A percentile compares a stretch with the other conserved stretches of the same genome.
Conservation (phyloP, 1,140 invertebrate species). For the Aphelenchoides besseyi region DNA sequence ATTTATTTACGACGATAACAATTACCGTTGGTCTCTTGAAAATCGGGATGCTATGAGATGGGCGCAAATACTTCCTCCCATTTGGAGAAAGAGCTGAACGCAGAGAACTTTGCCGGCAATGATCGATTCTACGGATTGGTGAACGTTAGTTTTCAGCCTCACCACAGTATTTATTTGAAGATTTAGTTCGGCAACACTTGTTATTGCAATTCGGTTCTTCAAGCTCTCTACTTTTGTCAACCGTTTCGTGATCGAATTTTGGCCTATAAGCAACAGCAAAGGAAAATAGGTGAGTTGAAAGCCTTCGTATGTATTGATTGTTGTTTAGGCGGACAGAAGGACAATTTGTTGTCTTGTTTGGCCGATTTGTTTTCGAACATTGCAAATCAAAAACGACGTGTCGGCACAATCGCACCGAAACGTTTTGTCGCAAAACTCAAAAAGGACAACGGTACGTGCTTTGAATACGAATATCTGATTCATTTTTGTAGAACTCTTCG, state of each 20-base stretch:
- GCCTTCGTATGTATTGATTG: too few relatives aligned
- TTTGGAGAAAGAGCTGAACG: constrained; percentile 54
- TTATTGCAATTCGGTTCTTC: constrained; percentile 97
- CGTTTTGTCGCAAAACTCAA: constrained; percentile 95
- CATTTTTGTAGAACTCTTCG: constrained; percentile 83
- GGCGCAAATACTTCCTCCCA: constrained; percentile 57
- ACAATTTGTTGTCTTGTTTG: constrained; percentile 91
- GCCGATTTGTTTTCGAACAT: constrained; percentile 98
- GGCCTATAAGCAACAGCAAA: constrained; percentile 76
- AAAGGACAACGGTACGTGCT: constrained; percentile 86
- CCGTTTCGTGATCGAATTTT: constrained; percentile 97
- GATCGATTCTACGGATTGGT: constrained; percentile 61
- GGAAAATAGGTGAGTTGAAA: constrained; percentile 64
- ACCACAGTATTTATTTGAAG: constrained; percentile 17
- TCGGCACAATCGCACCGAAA: constrained; percentile 97
- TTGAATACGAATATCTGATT: constrained; percentile 29
- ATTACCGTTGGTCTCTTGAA: too few relatives aligned
- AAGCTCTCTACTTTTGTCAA: constrained; percentile 97
- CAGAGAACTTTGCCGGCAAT: constrained; percentile 48
- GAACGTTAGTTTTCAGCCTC: constrained; percentile 46
- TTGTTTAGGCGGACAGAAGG: constrained; percentile 96
- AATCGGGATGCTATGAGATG: constrained; percentile 24
- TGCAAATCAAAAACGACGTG: constrained; percentile 98
- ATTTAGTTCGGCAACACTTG: constrained; percentile 98
- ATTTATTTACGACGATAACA: neutral